Percentiles rank a stretch among this genome's conserved stretches.
Conservation (phyloP, 2,113 vertebrate species). For the Dasyornis broadbenti region DNA sequence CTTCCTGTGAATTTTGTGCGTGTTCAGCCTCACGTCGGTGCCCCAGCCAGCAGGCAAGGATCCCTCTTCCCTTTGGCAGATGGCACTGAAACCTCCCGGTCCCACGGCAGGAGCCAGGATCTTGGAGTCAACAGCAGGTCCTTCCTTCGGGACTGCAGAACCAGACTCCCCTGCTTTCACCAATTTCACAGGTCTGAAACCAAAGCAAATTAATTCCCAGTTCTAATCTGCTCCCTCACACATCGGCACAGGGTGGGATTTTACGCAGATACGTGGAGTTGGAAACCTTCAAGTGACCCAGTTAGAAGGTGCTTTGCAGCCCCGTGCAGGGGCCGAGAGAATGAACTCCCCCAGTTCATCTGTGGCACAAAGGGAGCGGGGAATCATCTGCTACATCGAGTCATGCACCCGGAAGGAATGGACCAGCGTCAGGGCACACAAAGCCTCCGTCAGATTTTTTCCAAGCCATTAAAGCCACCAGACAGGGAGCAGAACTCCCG, state of each 20-base stretch:
- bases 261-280: neutral
- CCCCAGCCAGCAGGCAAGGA: neutral
- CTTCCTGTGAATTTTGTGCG: neutral
- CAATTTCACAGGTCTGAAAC: neutral
- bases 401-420: neutral
- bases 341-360: neutral
- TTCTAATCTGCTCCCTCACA: neutral
- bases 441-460: neutral
- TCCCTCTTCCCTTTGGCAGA: slow-evolving; percentile 22
- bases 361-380: neutral
- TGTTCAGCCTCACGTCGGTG: neutral
- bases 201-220: neutral
- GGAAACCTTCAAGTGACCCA: neutral
- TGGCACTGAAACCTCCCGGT: neutral
- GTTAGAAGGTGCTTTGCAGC: neutral
- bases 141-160: neutral
- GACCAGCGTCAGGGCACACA: neutral
- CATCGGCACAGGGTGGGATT: neutral
- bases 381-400: neutral
- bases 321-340: neutral
- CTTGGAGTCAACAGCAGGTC: neutral
- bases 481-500: neutral
- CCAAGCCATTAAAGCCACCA: neutral
- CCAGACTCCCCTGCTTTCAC: neutral
- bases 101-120: neutral